A percentile compares a stretch with the other conserved stretches of the same genome.
phyloP scores from a whole-genome alignment of 2,113 vertebrate genomes.

The Pseudois nayaur region DNA sequence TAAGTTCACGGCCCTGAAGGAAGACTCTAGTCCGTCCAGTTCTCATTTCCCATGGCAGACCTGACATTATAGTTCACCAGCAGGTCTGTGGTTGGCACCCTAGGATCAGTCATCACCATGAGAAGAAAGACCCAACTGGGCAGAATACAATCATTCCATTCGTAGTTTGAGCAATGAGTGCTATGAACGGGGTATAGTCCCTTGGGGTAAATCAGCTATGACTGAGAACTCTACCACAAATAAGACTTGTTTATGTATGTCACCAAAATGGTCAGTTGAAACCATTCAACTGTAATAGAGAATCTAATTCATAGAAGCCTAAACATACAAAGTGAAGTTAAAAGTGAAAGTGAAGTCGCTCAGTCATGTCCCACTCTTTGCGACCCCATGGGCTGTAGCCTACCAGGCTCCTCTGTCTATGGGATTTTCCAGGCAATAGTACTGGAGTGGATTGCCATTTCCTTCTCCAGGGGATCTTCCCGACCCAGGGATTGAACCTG shows the following conservation, averaged over 20 bases:
- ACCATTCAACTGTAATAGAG: not conserved
- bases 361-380: no score
- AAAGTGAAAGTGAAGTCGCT: no score
- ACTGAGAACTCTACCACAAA: not conserved
- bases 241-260: not conserved
- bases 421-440: no score
- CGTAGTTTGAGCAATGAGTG: not conserved
- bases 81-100: not conserved
- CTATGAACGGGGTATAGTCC: not conserved
- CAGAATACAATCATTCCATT: not conserved
- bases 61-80: not conserved
- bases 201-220: not conserved
- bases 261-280: not conserved
- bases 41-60: not conserved
- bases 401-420: no score
- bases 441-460: no score
- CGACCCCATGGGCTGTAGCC: no score
- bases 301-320: not conserved
- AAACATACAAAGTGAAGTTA: not conserved
- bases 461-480: no score
- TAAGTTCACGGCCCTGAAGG: not conserved
- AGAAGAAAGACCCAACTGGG: not conserved
- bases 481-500: no score
- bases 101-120: not conserved
- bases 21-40: not conserved